Evolutionary conservation across 1,140 invertebrate genomes (phyloP).

Genomic region (Cylas formicarius): DNA sequence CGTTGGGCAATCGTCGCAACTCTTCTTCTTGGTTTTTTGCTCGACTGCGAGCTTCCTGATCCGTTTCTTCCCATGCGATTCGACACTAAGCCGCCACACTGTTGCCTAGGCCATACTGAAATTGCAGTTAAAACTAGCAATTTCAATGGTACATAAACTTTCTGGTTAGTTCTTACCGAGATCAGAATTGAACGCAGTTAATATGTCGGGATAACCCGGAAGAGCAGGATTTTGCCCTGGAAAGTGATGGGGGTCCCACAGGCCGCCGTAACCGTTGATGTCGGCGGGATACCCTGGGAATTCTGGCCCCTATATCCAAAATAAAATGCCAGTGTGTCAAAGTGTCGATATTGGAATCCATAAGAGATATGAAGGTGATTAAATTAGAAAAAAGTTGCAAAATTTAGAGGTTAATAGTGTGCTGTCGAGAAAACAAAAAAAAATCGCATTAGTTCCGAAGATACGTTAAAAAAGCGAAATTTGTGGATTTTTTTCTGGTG

Average conservation of each 20-base stretch:
- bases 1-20: constrained; percentile 86
- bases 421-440: too few relatives aligned
- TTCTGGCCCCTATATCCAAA: constrained; percentile 30
- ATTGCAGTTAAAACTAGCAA: constrained; percentile 8
- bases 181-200: constrained; percentile 50
- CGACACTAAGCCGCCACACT: constrained; percentile 43
- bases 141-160: constrained; percentile 2
- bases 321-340: too few relatives aligned
- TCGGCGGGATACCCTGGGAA: constrained; percentile 38
- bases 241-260: constrained; percentile 41
- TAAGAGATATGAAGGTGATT: too few relatives aligned
- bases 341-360: too few relatives aligned
- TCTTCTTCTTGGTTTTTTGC: constrained; percentile 75
- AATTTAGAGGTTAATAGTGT: too few relatives aligned
- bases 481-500: too few relatives aligned
- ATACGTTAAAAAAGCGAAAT: too few relatives aligned
- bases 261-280: constrained; percentile 36
- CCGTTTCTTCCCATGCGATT: constrained; percentile 33
- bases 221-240: constrained; percentile 34
- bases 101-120: constrained; percentile 42
- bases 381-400: too few relatives aligned
- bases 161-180: constrained; percentile 46
- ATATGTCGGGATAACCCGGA: constrained; percentile 46
- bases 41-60: constrained; percentile 32
- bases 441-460: too few relatives aligned